These are phyloP conservation scores for Laodelphax striatellus DNA, from an alignment of 1,140 invertebrate species.

Conservation along the genomic window DNA sequence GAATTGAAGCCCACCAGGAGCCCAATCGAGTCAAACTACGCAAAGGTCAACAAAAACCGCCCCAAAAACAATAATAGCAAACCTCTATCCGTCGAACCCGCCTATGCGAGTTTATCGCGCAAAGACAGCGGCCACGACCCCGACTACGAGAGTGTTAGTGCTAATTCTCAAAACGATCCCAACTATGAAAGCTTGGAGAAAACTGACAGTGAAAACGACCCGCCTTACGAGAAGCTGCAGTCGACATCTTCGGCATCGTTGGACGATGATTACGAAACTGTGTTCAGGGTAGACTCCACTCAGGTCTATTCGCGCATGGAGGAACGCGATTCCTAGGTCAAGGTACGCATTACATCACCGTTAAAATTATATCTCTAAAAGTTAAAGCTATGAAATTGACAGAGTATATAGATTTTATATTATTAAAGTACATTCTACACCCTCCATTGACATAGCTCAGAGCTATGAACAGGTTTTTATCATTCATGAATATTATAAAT, in stretches of 20 bases:
- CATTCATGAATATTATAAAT: too few relatives aligned
- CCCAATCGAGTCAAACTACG: conserved; percentile 10
- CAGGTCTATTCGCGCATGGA: too few relatives aligned
- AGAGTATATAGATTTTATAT: too few relatives aligned
- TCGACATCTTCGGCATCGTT: not conserved
- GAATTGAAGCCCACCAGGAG: not conserved
- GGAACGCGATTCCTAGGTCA: too few relatives aligned
- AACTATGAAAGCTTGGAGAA: conserved; percentile 23
- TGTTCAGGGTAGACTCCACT: not conserved
- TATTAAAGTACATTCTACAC: too few relatives aligned
- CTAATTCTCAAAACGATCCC: conserved; percentile 16
- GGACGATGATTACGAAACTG: not conserved
- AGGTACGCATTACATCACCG: too few relatives aligned
- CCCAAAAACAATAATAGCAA: conserved; percentile 6
- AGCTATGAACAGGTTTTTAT: too few relatives aligned
- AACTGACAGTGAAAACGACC: conserved; percentile 3
- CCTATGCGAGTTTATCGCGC: conserved; percentile 23
- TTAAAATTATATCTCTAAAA: too few relatives aligned
- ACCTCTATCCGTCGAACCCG: conserved; percentile 16
- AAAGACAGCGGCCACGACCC: conserved; percentile 13
- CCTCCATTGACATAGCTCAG: too few relatives aligned
- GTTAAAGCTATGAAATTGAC: too few relatives aligned
- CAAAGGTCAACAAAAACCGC: conserved; percentile 18
- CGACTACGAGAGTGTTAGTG: conserved; percentile 20
- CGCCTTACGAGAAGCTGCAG: conserved; percentile 16